Conservation (phyloP, 2,797 vertebrate species). For the Macropodus opercularis region DNA sequence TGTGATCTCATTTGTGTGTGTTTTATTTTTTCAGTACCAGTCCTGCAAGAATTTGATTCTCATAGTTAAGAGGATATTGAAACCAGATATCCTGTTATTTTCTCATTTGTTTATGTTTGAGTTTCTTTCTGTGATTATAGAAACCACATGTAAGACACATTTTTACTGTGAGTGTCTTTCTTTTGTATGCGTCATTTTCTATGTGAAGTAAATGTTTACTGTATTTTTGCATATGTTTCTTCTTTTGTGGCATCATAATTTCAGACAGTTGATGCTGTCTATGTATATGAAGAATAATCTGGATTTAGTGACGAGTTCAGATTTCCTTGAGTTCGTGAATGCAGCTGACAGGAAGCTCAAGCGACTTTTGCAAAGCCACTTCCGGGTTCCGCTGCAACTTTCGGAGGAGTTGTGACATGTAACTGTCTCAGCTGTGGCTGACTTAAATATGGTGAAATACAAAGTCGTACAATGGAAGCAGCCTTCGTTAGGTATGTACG, state of each 20-base stretch:
- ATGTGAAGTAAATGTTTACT: slow-evolving; percentile 32
- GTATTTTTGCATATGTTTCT: not conserved
- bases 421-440: too few species aligned
- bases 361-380: too few species aligned
- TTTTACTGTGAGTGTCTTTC: slow-evolving; percentile 11
- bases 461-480: slow-evolving; percentile 16
- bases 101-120: not conserved
- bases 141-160: not conserved
- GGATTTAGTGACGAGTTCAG: not conserved
- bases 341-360: slow-evolving; percentile 57
- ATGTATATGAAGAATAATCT: too few species aligned
- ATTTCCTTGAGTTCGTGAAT: slow-evolving; percentile 44
- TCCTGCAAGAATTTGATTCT: not conserved
- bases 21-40: not conserved
- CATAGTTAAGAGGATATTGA: not conserved
- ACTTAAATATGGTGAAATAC: slow-evolving; percentile 27
- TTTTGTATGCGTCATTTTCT: slow-evolving; percentile 33
- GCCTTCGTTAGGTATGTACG: not conserved
- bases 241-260: not conserved
- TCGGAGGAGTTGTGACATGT: not conserved
- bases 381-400: not conserved
- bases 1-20: too few species aligned
- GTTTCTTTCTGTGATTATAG: not conserved
- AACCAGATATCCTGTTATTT: not conserved
- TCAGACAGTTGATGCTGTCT: too few species aligned